phyloP scores from a whole-genome alignment of 2,888 invertebrate genomes.

The Tachina grossa region DNA sequence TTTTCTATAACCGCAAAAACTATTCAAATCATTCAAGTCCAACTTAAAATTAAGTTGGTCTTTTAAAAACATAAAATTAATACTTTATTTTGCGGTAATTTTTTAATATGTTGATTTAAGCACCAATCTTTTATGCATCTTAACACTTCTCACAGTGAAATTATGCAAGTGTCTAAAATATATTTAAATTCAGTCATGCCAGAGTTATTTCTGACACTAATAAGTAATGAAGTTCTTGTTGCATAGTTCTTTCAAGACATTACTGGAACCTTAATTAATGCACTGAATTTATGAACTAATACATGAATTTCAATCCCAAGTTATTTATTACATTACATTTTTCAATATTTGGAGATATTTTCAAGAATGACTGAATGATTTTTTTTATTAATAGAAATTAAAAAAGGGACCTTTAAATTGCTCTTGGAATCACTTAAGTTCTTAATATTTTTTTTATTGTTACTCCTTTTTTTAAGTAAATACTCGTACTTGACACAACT shows the following conservation, averaged over 20 bases:
- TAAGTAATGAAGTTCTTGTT: neutral
- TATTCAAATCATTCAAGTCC: slow-evolving; percentile 35
- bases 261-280: slow-evolving; percentile 10
- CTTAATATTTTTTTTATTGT: too few relatives aligned
- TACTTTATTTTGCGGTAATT: slow-evolving; percentile 30
- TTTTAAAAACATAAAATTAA: slow-evolving; percentile 8
- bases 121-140: slow-evolving; percentile 11
- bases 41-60: neutral
- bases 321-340: too few relatives aligned
- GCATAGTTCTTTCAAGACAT: neutral
- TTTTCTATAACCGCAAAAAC: slow-evolving; percentile 26
- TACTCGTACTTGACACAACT: too few relatives aligned
- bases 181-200: slow-evolving; percentile 43
- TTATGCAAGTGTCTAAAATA: neutral
- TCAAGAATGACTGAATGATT: too few relatives aligned
- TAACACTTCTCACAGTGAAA: neutral
- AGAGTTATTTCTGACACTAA: slow-evolving; percentile 33
- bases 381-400: too few relatives aligned
- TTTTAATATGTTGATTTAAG: slow-evolving; percentile 26
- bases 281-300: neutral
- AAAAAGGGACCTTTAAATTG: too few relatives aligned
- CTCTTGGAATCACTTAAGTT: too few relatives aligned
- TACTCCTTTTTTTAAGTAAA: too few relatives aligned
- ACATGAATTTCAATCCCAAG: neutral
- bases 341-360: too few relatives aligned